Base-by-base conservation (phyloP, 2,113 vertebrate genomes). In the Dryoscopus gambensis region DNA sequence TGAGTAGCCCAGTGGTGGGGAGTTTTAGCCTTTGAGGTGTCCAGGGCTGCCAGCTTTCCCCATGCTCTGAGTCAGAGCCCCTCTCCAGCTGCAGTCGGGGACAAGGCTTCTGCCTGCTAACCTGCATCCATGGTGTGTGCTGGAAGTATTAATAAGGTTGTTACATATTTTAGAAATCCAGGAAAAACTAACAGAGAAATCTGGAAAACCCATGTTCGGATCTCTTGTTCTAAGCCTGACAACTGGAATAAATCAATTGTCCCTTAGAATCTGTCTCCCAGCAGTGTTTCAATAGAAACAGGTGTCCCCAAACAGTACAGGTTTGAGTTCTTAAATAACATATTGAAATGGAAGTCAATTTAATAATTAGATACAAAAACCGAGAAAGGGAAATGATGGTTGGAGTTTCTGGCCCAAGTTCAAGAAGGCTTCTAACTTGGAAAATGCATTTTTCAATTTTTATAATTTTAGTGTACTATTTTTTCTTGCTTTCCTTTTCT, bases 91-190 rank as follows among this genome's bases (percentile, higher is more conserved):
- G 46, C 37, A 60, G 24, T 44, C 50, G 56, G 37, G 50, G 53
- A 31, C 47, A 17, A 28, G 53, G 40, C 31, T 81, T 19, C 53
- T 70, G 3, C 21, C 39, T 57, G 22, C 59, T 17, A 24, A 17
- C 16, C 75, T 81, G 8, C 28, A 20, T 13, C 33, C 53, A 5
- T 2, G 42, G 2, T 25, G 22, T 9, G 8, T 67, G 35, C 65
- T 9, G 4, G 3, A 30, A n/a, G 11, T 5, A 4, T 9, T 30
- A 2, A 23, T 10, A 10, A 33, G 15, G 0, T 31, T 46, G 12
- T 15, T 64, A 5, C 1, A 0, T 39, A 3, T 23, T 37, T 35
- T 17, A 68, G 63, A 71, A 87, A 74, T 46, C 1, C 23, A 33
- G 20, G 12, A 28, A 57, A 47, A 78, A 18, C 10, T 53, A 21